phyloP scores from a whole-genome alignment of 1,140 invertebrate species.

The Bombyx mandarina region DNA sequence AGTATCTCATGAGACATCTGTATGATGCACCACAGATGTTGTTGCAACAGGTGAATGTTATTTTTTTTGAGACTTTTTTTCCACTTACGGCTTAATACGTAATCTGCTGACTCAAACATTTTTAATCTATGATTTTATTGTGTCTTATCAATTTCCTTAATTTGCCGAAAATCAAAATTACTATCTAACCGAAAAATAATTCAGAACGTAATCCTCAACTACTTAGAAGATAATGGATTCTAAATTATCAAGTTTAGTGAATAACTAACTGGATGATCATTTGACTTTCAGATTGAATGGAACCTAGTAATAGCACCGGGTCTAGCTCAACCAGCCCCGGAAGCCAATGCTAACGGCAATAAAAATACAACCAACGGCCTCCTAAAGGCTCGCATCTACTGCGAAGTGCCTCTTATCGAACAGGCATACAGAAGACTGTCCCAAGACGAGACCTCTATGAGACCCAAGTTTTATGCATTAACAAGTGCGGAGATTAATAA shows the following conservation, averaged over 20 bases:
- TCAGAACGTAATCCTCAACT: no score
- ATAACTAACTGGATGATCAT: neutral
- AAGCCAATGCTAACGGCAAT: constrained; percentile 25
- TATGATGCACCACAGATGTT: constrained; percentile 88
- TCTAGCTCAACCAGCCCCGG: constrained; percentile 37
- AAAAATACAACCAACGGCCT: constrained; percentile 41
- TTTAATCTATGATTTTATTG: no score
- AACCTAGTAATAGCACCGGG: constrained; percentile 81
- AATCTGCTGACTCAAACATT: no score
- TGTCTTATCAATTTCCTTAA: no score
- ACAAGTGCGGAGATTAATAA: constrained; percentile 83
- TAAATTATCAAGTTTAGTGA: neutral
- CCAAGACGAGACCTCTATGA: constrained; percentile 82
- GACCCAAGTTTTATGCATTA: constrained; percentile 89
- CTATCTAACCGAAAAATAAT: no score
- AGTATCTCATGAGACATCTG: constrained; percentile 95
- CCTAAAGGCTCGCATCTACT: constrained; percentile 74
- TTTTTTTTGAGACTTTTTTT: neutral
- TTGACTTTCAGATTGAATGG: constrained; percentile 81
- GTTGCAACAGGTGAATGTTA: constrained; percentile 78
- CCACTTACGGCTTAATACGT: no score
- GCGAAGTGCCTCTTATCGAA: constrained; percentile 85
- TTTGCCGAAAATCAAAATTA: no score
- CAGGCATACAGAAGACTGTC: constrained; percentile 81
- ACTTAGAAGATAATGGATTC: no score